A percentile compares a stretch with the other conserved stretches of the same genome.
These are phyloP conservation scores for Abrostola triplasia DNA, from an alignment of 2,888 invertebrate species.

Conservation along the genomic window DNA sequence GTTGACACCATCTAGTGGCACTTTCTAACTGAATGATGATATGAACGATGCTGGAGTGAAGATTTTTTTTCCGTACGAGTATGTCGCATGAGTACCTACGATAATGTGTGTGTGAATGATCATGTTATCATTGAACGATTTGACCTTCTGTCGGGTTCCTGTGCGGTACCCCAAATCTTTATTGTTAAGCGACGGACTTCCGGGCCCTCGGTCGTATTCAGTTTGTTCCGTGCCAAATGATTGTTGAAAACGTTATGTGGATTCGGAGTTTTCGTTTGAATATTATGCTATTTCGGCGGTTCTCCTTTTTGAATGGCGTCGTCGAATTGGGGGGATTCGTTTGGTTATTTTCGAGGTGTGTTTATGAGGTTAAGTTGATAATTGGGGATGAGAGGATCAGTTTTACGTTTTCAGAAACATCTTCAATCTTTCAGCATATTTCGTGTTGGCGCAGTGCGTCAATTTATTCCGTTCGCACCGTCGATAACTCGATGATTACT, in stretches of 20 bases:
- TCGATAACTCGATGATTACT: no score
- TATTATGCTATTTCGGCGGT: conserved; percentile 37
- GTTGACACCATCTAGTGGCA: no score
- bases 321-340: conserved; percentile 14
- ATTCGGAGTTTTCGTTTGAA: conserved; percentile 46
- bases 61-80: no score
- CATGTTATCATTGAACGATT: not conserved
- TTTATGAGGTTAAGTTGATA: conserved; percentile 7
- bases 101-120: no score
- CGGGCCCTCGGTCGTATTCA: conserved; percentile 43
- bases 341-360: conserved; percentile 15
- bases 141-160: conserved; percentile 17
- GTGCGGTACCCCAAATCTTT: conserved; percentile 31
- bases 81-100: no score
- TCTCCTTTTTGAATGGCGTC: conserved; percentile 28
- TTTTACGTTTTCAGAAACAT: no score
- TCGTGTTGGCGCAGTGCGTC: no score
- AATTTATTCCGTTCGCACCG: no score
- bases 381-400: not conserved
- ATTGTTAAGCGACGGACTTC: conserved; percentile 53
- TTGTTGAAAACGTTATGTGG: conserved; percentile 43
- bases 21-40: no score
- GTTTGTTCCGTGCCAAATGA: conserved; percentile 42
- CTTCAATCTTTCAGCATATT: no score
- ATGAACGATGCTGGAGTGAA: no score